Evolutionary conservation across 2,888 invertebrate species (phyloP).

Genomic region (Drosophila histrio): DNA sequence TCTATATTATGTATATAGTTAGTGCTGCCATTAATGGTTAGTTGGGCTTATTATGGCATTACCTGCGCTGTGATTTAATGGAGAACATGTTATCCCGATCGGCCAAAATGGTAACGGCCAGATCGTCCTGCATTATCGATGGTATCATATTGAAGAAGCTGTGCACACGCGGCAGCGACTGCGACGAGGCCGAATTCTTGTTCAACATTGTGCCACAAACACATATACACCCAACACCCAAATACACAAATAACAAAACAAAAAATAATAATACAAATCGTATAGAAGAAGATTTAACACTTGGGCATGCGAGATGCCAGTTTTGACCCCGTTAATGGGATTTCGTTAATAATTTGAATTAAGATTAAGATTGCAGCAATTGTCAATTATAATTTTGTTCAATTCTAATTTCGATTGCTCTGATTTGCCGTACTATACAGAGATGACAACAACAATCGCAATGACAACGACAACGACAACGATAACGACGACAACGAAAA

Average conservation of each 20-base stretch:
- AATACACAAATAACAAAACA: constrained; percentile 19
- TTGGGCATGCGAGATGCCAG: constrained; percentile 11
- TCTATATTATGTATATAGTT: not conserved
- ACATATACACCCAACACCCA: constrained; percentile 10
- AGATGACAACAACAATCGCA: constrained; percentile 6
- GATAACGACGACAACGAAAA: constrained; percentile 15
- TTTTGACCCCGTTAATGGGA: not conserved
- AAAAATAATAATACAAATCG: not conserved
- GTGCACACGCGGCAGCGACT: constrained; percentile 80
- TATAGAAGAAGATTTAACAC: constrained; percentile 4
- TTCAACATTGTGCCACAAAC: constrained; percentile 66
- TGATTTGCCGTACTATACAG: not conserved
- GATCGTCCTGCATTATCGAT: constrained; percentile 81
- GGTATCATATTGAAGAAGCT: constrained; percentile 83
- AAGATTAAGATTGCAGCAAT: not conserved
- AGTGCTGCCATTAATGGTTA: constrained; percentile 45
- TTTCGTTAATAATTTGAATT: not conserved
- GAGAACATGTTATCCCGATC: constrained; percentile 83
- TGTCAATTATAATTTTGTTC: not conserved
- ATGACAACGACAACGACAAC: constrained; percentile 17
- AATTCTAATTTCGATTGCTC: constrained; percentile 1
- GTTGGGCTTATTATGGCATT: constrained; percentile 25
- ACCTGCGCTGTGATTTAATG: constrained; percentile 82
- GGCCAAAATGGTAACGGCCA: constrained; percentile 81
- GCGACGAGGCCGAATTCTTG: constrained; percentile 78